A percentile compares a stretch with the other conserved stretches of the same genome.
Conservation (phyloP, 2,113 vertebrate genomes). For the Raphicerus campestris region DNA sequence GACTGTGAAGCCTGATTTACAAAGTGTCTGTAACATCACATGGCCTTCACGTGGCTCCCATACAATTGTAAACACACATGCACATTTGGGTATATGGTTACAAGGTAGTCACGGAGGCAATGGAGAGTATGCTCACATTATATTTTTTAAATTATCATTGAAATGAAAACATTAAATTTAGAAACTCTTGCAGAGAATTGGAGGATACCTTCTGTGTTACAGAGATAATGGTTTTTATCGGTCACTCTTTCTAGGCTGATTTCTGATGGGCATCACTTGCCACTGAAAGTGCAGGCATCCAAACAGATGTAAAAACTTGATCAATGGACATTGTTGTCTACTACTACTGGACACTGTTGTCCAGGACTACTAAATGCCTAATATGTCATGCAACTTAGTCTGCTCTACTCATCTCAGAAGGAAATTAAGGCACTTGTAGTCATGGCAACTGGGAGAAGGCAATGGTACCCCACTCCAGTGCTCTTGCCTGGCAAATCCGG, state of each 20-base stretch:
- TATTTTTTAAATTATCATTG: not conserved
- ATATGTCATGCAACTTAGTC: not conserved
- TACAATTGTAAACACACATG: not conserved
- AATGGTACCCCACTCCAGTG: no score
- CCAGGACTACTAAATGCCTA: not conserved
- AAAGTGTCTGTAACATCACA: not conserved
- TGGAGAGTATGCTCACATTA: not conserved
- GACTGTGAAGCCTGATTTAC: not conserved
- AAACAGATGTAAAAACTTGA: not conserved
- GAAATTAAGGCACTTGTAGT: not conserved
- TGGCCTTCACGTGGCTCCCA: not conserved
- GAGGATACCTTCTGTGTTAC: not conserved
- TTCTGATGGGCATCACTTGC: not conserved
- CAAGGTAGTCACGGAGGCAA: not conserved
- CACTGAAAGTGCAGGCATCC: not conserved
- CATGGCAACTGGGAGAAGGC: not conserved
- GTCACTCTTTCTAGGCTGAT: not conserved
- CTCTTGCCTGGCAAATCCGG: no score
- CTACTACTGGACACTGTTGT: not conserved
- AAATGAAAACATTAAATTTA: not conserved
- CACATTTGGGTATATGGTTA: not conserved
- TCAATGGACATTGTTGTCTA: not conserved
- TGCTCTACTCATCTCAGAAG: not conserved
- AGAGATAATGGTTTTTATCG: not conserved
- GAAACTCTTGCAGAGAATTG: not conserved